Conservation (phyloP, 2,113 vertebrate species). For the Dicrurus megarhynchus region DNA sequence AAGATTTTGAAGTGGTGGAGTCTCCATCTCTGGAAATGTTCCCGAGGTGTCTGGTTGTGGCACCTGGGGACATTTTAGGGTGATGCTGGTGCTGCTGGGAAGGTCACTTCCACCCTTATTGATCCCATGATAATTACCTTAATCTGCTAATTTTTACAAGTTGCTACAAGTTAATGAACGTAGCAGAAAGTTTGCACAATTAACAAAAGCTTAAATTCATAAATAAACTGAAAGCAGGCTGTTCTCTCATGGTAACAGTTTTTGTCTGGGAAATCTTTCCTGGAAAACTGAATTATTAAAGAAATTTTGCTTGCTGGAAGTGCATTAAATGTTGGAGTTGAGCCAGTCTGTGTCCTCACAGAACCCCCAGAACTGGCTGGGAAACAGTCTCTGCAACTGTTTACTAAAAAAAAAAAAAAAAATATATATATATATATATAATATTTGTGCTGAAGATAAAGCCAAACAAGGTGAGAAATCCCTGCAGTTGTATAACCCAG, state of each 20-base stretch:
- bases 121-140: neutral
- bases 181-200: neutral
- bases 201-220: fast-evolving
- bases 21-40: neutral
- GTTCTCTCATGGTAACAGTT: neutral
- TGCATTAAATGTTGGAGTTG: neutral
- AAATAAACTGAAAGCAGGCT: neutral
- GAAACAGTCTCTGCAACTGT: neutral
- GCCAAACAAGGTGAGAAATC: neutral
- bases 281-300: neutral
- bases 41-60: neutral
- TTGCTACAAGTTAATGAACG: neutral
- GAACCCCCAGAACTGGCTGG: neutral
- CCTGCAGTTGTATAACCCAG: neutral
- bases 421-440: too few relatives aligned
- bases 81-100: neutral
- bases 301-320: neutral
- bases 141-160: neutral
- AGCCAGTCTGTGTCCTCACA: neutral
- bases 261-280: neutral
- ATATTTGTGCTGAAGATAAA: neutral
- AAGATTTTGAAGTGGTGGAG: neutral
- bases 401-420: neutral
- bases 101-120: neutral
- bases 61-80: neutral